Evolutionary conservation across 2,888 invertebrate species (phyloP), one percentile per base, ranked within the genome.

Genomic region (Clivina fossor): DNA sequence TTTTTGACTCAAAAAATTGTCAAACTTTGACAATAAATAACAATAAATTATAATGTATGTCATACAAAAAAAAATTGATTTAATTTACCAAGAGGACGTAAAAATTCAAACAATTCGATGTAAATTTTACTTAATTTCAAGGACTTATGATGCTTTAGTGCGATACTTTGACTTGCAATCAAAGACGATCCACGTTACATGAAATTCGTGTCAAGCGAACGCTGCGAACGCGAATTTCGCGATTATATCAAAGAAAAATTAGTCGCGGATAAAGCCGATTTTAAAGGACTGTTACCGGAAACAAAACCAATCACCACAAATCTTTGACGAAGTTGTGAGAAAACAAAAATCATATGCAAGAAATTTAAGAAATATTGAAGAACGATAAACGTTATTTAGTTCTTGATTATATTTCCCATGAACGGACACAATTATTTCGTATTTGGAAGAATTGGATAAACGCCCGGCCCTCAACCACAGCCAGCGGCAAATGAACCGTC

Each of bases 401-500:
- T 2, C 76, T 99, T 62, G 94, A 96, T 55, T 90, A 93, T 70
- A 83, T 93, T 61, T 81, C 88, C 0, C 89, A 93, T 18, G 97
- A 98, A 70, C 81, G 99, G 44, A 85, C 87, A 63, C 84, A 61
- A 78, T 99, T 32, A 80, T 87, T 70, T 80, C 85, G 58, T 96
- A 96, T 77, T 79, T 98, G 62, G 94, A 96, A 69, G 97, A 98
- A 74, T 76, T 99, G 68, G 92, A 94, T 66, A 86, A 92, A 71
- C n/a, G n/a, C 85, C 93, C 68, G 98, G 98, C 1, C 94, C 95
- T 0, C 99, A 98, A 2, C 98, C 98, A 15, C 98, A 98, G 7
- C 98, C 98, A 57, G 99, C 99, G 35, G 96, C 96, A 56, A 93
- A 93, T n/a, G 96, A 93, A 74, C 93, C 93, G 30, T 81, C 86